Evolutionary conservation across 2,113 vertebrate species (phyloP).

Genomic region (Ctenodactylus gundi): DNA sequence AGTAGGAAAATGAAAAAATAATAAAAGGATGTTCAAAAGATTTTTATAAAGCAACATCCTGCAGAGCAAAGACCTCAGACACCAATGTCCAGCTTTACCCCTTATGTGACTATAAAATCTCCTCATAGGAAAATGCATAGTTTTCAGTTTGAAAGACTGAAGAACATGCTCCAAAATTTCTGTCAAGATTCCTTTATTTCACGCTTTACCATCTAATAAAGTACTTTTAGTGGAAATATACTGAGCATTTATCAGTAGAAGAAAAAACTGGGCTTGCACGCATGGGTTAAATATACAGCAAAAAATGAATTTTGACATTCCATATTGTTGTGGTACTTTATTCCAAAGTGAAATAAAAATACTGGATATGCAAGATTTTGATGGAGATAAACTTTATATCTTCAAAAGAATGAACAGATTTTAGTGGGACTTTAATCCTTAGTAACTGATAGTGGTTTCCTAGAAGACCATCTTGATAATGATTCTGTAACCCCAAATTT

Average conservation of each 20-base stretch:
- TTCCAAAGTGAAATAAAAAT: not conserved
- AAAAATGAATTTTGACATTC: not conserved
- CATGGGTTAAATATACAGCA: not conserved
- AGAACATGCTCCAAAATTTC: conserved; percentile 29
- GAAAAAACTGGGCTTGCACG: not conserved
- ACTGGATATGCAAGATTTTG: not conserved
- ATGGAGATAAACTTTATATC: not conserved
- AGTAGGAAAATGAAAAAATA: not conserved
- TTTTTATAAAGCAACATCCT: conserved; percentile 12
- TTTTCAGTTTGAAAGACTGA: conserved; percentile 37
- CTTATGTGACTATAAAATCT: conserved; percentile 22
- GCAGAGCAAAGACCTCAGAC: not conserved
- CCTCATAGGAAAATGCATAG: not conserved
- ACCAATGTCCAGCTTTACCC: conserved; percentile 7
- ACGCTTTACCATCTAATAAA: not conserved
- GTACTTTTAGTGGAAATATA: not conserved
- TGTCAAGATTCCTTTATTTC: conserved; percentile 1
- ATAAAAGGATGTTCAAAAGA: not conserved
- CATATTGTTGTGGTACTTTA: not conserved
- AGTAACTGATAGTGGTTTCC: not conserved
- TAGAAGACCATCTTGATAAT: not conserved
- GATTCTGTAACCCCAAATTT: not conserved
- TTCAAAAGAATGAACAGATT: not conserved
- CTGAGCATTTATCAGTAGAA: not conserved
- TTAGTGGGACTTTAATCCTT: not conserved